These are phyloP conservation scores for Melanocharis versteri DNA, from an alignment of 2,113 vertebrate genomes.

Conservation along the genomic window DNA sequence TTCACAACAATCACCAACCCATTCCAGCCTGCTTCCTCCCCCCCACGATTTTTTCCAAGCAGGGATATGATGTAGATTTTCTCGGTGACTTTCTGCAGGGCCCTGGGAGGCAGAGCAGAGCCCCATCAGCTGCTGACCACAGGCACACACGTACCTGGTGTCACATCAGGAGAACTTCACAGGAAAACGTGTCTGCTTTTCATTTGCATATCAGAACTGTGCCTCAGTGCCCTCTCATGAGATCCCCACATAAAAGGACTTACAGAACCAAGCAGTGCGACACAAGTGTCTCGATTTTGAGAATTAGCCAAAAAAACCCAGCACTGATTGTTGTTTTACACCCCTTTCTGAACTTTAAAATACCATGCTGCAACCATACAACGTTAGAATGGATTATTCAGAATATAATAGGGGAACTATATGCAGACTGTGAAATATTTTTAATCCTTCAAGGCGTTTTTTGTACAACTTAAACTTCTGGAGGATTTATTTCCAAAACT, in stretches of 20 bases:
- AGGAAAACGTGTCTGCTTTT: not conserved
- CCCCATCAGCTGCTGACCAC: fast-evolving
- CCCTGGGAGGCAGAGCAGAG: not conserved
- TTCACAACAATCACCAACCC: not conserved
- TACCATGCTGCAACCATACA: not conserved
- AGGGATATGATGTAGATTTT: not conserved
- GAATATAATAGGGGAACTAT: not conserved
- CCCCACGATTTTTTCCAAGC: not conserved
- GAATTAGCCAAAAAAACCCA: not conserved
- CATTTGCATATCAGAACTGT: not conserved
- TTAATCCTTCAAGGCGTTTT: not conserved
- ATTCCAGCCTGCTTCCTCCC: not conserved
- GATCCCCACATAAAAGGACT: not conserved
- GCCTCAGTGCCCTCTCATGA: not conserved
- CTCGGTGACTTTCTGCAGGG: not conserved
- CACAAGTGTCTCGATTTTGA: not conserved
- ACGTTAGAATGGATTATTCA: not conserved
- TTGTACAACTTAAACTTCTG: not conserved
- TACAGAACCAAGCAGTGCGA: not conserved
- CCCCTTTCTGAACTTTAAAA: not conserved
- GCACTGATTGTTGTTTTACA: not conserved
- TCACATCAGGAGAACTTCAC: not conserved
- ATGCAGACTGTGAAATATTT: not conserved
- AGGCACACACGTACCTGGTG: fast-evolving
- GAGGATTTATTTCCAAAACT: not conserved